Evolutionary conservation across 2,888 invertebrate genomes (phyloP).

Genomic region (Polydrusus tereticollis): DNA sequence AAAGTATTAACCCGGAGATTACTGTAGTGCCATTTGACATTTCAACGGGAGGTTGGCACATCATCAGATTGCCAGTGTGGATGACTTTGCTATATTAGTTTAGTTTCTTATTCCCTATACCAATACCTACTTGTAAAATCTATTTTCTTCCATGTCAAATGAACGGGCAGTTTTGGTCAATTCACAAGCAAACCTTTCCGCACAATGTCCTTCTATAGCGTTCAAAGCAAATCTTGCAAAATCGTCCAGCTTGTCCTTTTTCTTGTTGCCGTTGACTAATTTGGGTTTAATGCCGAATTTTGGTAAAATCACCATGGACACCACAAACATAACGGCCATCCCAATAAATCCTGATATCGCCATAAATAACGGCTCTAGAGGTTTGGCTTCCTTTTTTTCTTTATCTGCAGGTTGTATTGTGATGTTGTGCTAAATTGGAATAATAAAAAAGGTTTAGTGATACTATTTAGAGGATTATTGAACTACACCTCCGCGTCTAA

Average conservation of each 20-base stretch:
- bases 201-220: slow-evolving; percentile 68
- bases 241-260: slow-evolving; percentile 62
- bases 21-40: too few relatives aligned
- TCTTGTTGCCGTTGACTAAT: slow-evolving; percentile 50
- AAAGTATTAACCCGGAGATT: too few relatives aligned
- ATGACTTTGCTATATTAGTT: not conserved
- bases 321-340: slow-evolving; percentile 70
- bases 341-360: slow-evolving; percentile 72
- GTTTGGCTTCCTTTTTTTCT: slow-evolving; percentile 59
- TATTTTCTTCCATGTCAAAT: slow-evolving; percentile 62
- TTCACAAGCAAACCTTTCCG: slow-evolving; percentile 67
- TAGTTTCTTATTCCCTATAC: not conserved
- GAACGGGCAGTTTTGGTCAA: slow-evolving; percentile 65
- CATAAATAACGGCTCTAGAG: slow-evolving; percentile 70
- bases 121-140: slow-evolving; percentile 64
- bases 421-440: slow-evolving; percentile 65
- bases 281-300: slow-evolving; percentile 63
- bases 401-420: slow-evolving; percentile 57
- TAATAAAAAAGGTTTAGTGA: slow-evolving; percentile 17
- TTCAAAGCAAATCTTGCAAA: slow-evolving; percentile 65
- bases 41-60: too few relatives aligned
- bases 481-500: too few relatives aligned
- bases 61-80: too few relatives aligned
- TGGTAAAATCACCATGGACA: slow-evolving; percentile 69
- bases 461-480: too few relatives aligned